phyloP scores from a whole-genome alignment of 2,797 vertebrate genomes.

The Parauchenoglanis punctatus region DNA sequence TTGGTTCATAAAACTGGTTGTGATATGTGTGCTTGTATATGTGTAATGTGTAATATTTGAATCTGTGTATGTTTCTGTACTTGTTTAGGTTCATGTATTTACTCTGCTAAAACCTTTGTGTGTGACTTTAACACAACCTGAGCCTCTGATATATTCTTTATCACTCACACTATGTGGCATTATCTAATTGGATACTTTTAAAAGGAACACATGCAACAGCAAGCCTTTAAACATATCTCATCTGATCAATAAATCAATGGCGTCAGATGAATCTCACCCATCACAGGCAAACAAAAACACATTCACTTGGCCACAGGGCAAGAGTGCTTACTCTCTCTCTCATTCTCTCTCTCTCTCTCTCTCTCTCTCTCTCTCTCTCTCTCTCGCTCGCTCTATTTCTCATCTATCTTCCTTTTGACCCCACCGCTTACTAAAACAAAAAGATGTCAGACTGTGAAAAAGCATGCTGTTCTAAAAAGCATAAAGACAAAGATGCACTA shows the following conservation, averaged over 20 bases:
- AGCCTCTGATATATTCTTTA: slow-evolving; percentile 34
- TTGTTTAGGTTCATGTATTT: not conserved
- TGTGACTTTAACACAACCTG: slow-evolving; percentile 33
- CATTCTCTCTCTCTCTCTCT: not conserved
- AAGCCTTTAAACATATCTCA: slow-evolving; percentile 70
- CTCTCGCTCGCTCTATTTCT: slow-evolving; percentile 19
- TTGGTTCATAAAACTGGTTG: not conserved
- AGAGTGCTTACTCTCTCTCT: slow-evolving; percentile 20
- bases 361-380: not conserved
- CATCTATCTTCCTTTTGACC: slow-evolving; percentile 4
- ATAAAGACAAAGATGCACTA: slow-evolving; percentile 34
- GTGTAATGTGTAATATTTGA: not conserved
- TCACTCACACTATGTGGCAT: slow-evolving; percentile 53
- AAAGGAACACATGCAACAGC: slow-evolving; percentile 50
- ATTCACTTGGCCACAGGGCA: slow-evolving; percentile 69
- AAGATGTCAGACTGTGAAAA: slow-evolving; percentile 34
- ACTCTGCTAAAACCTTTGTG: slow-evolving; percentile 1
- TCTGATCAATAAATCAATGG: slow-evolving; percentile 77
- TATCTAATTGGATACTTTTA: slow-evolving; percentile 58
- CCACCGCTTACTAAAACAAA: slow-evolving; percentile 41
- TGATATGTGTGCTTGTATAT: slow-evolving; percentile 14
- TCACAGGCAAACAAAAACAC: slow-evolving; percentile 66
- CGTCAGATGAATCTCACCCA: slow-evolving; percentile 71
- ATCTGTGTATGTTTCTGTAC: not conserved
- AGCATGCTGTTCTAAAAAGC: slow-evolving; percentile 27